These are phyloP conservation scores for Hylyphantes graminicola DNA, from an alignment of 1,140 invertebrate species.

Conservation along the genomic window DNA sequence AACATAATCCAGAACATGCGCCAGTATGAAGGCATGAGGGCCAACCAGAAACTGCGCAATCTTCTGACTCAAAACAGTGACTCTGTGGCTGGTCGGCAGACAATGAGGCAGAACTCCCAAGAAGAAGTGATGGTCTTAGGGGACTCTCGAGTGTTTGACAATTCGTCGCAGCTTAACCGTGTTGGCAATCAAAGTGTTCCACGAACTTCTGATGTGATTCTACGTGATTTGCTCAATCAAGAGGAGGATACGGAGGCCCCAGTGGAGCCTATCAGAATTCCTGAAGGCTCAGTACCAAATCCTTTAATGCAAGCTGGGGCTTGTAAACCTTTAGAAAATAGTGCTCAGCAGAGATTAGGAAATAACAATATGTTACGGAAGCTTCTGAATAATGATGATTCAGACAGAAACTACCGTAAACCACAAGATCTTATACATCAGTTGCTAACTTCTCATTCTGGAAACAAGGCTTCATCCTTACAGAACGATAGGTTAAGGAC, in stretches of 20 bases:
- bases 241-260: slow-evolving; percentile 51
- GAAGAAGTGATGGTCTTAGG: slow-evolving; percentile 34
- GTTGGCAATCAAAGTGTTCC: slow-evolving; percentile 1
- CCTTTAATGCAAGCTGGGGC: slow-evolving; percentile 27
- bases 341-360: slow-evolving; percentile 25
- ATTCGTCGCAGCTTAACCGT: not conserved
- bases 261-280: slow-evolving; percentile 33
- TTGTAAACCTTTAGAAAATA: slow-evolving; percentile 40
- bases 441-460: slow-evolving; percentile 19
- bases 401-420: slow-evolving; percentile 26
- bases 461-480: slow-evolving; percentile 23
- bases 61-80: slow-evolving; percentile 62
- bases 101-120: not conserved
- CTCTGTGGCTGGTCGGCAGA: not conserved
- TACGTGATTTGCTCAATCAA: slow-evolving; percentile 62
- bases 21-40: slow-evolving; percentile 14
- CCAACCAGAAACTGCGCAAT: slow-evolving; percentile 63
- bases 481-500: slow-evolving; percentile 30
- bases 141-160: slow-evolving; percentile 18
- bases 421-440: slow-evolving; percentile 46
- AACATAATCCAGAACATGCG: slow-evolving; percentile 15
- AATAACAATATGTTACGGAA: slow-evolving; percentile 56
- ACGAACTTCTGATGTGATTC: slow-evolving; percentile 53
- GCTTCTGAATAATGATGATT: slow-evolving; percentile 48
- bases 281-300: slow-evolving; percentile 37